phyloP scores from a whole-genome alignment of 2,888 invertebrate species.

The Leptopilina drosophilae region DNA sequence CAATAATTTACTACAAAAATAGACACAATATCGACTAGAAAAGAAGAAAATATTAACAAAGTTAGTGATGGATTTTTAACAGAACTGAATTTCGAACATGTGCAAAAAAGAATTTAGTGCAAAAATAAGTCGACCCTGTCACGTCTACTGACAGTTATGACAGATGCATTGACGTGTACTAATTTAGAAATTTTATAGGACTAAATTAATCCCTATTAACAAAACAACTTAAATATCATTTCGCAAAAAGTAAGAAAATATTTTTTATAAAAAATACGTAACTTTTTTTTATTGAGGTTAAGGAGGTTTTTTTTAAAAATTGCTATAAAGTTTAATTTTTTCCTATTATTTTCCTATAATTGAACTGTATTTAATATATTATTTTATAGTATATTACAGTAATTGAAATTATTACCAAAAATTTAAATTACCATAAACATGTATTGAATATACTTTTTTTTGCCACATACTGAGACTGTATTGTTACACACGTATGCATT shows the following conservation, averaged over 20 bases:
- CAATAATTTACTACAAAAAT: neutral
- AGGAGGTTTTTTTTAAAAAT: neutral
- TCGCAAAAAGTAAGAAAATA: neutral
- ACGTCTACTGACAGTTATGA: conserved; percentile 23
- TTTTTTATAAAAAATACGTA: neutral
- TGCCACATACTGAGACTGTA: too few relatives aligned
- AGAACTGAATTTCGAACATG: neutral
- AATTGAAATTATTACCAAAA: too few relatives aligned
- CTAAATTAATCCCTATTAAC: neutral
- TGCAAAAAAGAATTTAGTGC: neutral
- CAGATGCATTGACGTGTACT: conserved; percentile 31
- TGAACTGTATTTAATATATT: too few relatives aligned
- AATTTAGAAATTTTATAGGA: conserved; percentile 10
- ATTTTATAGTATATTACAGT: too few relatives aligned
- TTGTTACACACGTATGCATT: too few relatives aligned
- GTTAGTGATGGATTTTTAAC: conserved; percentile 14
- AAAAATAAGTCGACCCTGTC: conserved; percentile 4
- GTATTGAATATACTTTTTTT: too few relatives aligned
- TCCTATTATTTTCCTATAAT: too few relatives aligned
- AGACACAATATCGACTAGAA: neutral
- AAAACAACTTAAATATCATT: neutral
- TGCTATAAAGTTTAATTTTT: too few relatives aligned
- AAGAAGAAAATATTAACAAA: neutral
- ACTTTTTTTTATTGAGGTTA: neutral
- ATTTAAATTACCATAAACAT: too few relatives aligned